A percentile compares a stretch with the other conserved stretches of the same genome.
phyloP scores from a whole-genome alignment of 2,113 vertebrate species.

The Callipepla californica region DNA sequence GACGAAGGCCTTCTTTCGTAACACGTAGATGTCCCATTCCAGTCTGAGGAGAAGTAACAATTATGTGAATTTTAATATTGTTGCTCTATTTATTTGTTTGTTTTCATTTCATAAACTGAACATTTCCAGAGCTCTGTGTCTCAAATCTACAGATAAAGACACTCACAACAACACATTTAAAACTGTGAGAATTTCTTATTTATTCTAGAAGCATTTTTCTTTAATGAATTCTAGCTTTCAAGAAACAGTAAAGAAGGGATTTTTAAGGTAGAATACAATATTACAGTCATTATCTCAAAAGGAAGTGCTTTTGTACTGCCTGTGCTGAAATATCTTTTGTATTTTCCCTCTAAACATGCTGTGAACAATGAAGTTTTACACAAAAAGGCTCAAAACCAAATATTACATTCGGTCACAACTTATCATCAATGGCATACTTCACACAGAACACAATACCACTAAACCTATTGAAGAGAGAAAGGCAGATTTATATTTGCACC shows the following conservation, averaged over 20 bases:
- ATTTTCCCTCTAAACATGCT: background rate
- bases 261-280: background rate
- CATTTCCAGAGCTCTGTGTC: background rate
- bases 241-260: background rate
- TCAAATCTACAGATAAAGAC: background rate
- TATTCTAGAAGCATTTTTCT: background rate
- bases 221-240: background rate
- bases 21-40: conserved; percentile 94
- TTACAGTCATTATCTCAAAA: background rate
- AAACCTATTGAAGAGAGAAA: background rate
- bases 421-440: background rate
- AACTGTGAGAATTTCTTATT: background rate
- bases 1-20: conserved; percentile 86
- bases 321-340: background rate
- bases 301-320: background rate
- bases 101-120: background rate
- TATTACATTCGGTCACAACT: background rate
- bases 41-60: conserved; percentile 77
- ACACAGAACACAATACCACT: background rate
- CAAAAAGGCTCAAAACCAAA: background rate
- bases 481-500: background rate
- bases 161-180: background rate
- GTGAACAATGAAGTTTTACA: background rate
- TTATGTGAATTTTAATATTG: background rate
- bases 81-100: background rate